Evolutionary conservation across 2,113 vertebrate genomes (phyloP), one percentile per base, ranked within the genome.

Genomic region (Mastomys natalensis): DNA sequence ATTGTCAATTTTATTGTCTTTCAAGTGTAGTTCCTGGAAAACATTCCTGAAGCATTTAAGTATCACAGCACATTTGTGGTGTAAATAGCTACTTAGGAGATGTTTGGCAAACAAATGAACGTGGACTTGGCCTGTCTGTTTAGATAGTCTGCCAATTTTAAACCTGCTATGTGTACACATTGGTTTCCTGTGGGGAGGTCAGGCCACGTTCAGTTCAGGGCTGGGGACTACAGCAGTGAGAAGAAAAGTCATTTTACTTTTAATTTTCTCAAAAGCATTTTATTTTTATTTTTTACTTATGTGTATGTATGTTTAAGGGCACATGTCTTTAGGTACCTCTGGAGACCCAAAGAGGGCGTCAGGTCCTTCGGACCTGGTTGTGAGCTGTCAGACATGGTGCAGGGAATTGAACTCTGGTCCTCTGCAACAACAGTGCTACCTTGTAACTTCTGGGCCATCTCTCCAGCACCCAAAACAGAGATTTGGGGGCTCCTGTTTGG

Each of bases 61-160:
- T 34, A 86, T 93, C 85, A 77, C 40, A 66, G 81, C 60, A 11
- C 81, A 82, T 62, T 92, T 53, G 43, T 48, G 72, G 88, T 95
- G 95, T 64, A 85, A 97, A 95, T 24, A 96, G 90, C 72, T 97
- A 26, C 96, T 96, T 88, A 93, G 6, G 89, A 70, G 94, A 89
- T 19, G 73, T 74, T 95, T 97, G 88, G 88, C 88, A 93, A 90
- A 55, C 3, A 26, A 77, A 82, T 55, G 91, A 40, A 60, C 1
- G 48, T 5, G 16, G 66, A 60, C 48, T 95, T 97, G 86, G 90
- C 95, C 62, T 2, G 66, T 68, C 72, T 64, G 0, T 55, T 31
- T 43, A 90, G 29, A 88, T 8, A 73, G 58, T 37, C 64, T 92
- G 95, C 93, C 90, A 92, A 60, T 55, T 45, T 89, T 48, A 43